Evolutionary conservation across 2,888 invertebrate genomes (phyloP).

Genomic region (Gastrophysa polygoni): DNA sequence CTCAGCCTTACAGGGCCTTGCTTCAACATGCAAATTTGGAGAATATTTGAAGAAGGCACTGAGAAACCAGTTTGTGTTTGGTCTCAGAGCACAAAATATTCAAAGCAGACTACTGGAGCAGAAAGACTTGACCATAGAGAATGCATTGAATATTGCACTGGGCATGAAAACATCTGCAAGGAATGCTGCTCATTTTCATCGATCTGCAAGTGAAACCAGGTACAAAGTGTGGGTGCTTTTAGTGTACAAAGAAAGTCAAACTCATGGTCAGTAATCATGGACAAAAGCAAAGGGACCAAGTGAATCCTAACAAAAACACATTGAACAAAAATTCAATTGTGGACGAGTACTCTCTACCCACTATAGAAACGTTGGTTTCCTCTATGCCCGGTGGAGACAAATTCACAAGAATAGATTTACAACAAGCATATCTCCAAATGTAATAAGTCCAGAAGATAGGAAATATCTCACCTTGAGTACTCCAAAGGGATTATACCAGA

Average conservation of each 20-base stretch:
- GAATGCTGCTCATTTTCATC: conserved; percentile 38
- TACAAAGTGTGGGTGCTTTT: too few species aligned
- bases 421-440: conserved; percentile 50
- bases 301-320: too few species aligned
- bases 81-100: conserved; percentile 34
- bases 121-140: conserved; percentile 35
- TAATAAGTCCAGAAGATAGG: conserved; percentile 46
- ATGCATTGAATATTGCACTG: conserved; percentile 38
- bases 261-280: not conserved
- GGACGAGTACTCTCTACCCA: conserved; percentile 25
- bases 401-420: conserved; percentile 42
- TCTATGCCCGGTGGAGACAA: conserved; percentile 38
- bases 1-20: conserved; percentile 36
- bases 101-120: conserved; percentile 41
- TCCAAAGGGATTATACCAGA: conserved; percentile 47
- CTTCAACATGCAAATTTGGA: conserved; percentile 38
- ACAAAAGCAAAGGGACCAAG: too few species aligned
- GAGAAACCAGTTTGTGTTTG: conserved; percentile 44
- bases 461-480: conserved; percentile 49
- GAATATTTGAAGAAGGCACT: conserved; percentile 40
- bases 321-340: conserved; percentile 16
- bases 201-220: too few species aligned
- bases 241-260: too few species aligned
- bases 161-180: conserved; percentile 35
- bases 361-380: conserved; percentile 31